Base-by-base conservation (phyloP, 2,888 invertebrate genomes). In the Caenorhabditis virilis region DNA sequence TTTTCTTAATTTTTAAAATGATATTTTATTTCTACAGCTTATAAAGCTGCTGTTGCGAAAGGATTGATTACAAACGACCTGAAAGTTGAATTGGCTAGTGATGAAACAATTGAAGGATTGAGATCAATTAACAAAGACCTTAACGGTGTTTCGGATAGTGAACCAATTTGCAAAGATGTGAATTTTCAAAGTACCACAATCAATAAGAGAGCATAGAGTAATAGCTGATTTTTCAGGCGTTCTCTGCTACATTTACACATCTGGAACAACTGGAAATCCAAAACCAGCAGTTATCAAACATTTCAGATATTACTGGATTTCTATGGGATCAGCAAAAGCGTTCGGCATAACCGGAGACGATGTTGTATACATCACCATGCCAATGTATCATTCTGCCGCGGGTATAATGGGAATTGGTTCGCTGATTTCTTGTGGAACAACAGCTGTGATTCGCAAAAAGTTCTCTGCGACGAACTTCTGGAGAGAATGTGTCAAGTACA, bases 211-310 rank as follows among this genome's bases (percentile, higher is more conserved):
- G 43, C 9, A 25, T 1, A 30, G 22, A 27, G 15, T 15, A 9
- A 22, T 20, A 9, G 6, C 20, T 20, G 2, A 23, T 16, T 11
- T 41, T 36, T 41, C 46, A 82, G 85, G 83, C 61, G 82, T 83
- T 43, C 85, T 97, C 53, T 87, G 95, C 46, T 98, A 95, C 83
- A 95, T 98, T 80, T 98, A 93, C 85, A 99, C 98, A 0, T 95
- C 95, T 30, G 98, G 98, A 30, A 98, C 98, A 0, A 99, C 98
- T 1, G 98, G 98, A 2, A 85, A 95, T 58, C 95, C 97, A 0
- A 98, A 97, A 85, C 95, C 97, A 39, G 97, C 97, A 38, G 91
- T 97, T 50, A 94, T 98, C 78, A 92, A 91, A 23, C 90, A 93
- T 80, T 90, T 91, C 46, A 89, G 94, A 57, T 76, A 43, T 16